Conservation (phyloP, 1,140 invertebrate species). For the Orius laevigatus region DNA sequence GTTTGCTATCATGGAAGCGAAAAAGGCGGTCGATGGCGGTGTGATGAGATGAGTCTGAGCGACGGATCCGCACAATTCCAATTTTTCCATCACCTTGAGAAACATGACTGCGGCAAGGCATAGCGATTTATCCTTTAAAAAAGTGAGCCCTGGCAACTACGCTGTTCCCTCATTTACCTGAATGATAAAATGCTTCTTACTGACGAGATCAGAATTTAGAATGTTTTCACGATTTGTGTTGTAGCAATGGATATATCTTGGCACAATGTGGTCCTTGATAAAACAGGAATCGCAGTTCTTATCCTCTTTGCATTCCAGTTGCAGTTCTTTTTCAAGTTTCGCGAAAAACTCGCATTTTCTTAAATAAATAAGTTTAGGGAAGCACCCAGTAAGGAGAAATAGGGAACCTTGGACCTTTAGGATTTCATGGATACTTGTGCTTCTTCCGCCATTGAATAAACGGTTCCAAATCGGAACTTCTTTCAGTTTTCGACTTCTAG, state of each 20-base stretch:
- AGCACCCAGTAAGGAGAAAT: too few relatives aligned
- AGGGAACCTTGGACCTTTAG: neutral
- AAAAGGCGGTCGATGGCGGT: constrained; percentile 52
- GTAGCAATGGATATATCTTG: constrained; percentile 9
- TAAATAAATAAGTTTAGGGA: too few relatives aligned
- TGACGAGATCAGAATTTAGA: constrained; percentile 11
- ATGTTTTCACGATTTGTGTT: constrained; percentile 5
- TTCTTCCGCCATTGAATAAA: too few relatives aligned
- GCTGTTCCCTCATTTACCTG: constrained; percentile 9
- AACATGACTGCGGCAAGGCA: constrained; percentile 55
- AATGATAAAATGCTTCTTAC: constrained; percentile 10
- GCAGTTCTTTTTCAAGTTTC: neutral
- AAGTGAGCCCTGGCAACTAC: neutral
- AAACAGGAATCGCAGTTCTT: neutral
- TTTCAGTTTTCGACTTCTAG: too few relatives aligned
- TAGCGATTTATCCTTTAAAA: constrained; percentile 50
- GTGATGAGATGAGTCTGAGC: constrained; percentile 57
- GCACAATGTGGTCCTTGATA: constrained; percentile 13
- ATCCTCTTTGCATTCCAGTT: too few relatives aligned
- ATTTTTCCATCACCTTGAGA: constrained; percentile 41
- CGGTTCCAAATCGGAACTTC: too few relatives aligned
- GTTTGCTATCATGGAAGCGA: constrained; percentile 45
- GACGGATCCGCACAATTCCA: constrained; percentile 48
- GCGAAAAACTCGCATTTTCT: neutral
- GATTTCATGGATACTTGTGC: too few relatives aligned